Base-by-base conservation (phyloP, 1,140 invertebrate species). In the Cydia fagiglandana region DNA sequence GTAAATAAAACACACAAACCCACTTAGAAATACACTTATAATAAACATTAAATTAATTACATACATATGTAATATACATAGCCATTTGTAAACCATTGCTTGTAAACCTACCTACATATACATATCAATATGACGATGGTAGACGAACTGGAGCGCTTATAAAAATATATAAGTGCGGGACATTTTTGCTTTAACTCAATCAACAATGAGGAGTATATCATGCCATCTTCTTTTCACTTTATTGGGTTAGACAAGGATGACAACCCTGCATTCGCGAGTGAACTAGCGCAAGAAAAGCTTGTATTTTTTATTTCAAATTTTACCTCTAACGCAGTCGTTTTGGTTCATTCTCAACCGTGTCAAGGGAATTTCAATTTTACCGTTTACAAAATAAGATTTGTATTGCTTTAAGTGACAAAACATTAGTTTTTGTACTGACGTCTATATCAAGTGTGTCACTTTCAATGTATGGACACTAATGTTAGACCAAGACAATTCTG, bases 1-100 rank as follows among this genome's bases (percentile, higher is more conserved):
- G 20, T 66, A 79, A 88, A 84, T 85, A 81, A 90, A 87, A 88
- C 79, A 76, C 79, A 76, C 24, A 80, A 17, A 53, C 86, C 87
- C 86, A 83, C 86, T 90, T 90, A 91, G n/a, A 45, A 84, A 81
- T 87, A 87, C 73, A 84, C 84, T 89, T 91, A 90, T 91, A 90
- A 88, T 89, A 82, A 76, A 76, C 53, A 76, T 64, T 76, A 73
- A 76, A 73, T 73, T 83, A 81, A 84, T 88, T 82, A 90, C 82
- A 88, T 76, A 84, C 80, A 86, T 88, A 28, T 30, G 78, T 80
- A 80, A 81, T 79, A 81, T 81, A 81, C 81, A 83, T 87, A 91
- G 88, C 84, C 84, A 90, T 78, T 87, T 89, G 84, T 91, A 91
- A 86, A 86, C 80, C 83, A 83, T 82, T 85, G 83, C 83, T 77